Conservation (phyloP, 2,113 vertebrate species). For the Recurvirostra avosetta region DNA sequence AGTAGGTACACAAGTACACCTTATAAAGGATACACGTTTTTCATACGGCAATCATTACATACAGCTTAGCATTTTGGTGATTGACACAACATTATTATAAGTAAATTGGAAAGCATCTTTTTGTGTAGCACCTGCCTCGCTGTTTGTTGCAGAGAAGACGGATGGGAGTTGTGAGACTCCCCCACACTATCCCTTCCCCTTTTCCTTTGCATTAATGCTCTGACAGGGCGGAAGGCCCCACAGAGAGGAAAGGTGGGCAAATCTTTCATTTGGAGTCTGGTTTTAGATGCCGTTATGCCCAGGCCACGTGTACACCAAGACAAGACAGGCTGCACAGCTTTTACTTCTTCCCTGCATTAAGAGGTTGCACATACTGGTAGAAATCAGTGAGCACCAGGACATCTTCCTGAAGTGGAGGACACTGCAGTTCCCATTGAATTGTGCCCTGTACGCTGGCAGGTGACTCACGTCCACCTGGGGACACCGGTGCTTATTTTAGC, state of each 20-base stretch:
- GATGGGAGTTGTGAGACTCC: not conserved
- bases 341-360: not conserved
- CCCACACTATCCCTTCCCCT: not conserved
- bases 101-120: constrained; percentile 15
- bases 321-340: not conserved
- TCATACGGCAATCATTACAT: constrained; percentile 8
- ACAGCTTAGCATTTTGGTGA: constrained; percentile 18
- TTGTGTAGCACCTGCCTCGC: constrained; percentile 5
- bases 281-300: not conserved
- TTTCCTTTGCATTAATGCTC: not conserved
- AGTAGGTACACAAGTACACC: constrained; percentile 7
- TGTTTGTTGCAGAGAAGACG: not conserved
- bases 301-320: not conserved
- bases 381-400: not conserved
- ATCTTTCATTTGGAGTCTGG: not conserved
- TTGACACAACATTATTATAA: constrained; percentile 41
- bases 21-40: constrained; percentile 29
- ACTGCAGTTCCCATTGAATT: not conserved
- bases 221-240: not conserved
- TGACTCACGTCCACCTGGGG: not conserved
- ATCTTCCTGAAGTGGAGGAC: not conserved
- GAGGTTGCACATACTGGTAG: not conserved
- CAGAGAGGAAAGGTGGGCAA: not conserved
- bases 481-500: not conserved
- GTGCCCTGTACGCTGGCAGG: not conserved